Percentiles rank a stretch among this genome's conserved stretches.
Conservation (phyloP, 2,113 vertebrate species). For the Ictidomys tridecemlineatus region DNA sequence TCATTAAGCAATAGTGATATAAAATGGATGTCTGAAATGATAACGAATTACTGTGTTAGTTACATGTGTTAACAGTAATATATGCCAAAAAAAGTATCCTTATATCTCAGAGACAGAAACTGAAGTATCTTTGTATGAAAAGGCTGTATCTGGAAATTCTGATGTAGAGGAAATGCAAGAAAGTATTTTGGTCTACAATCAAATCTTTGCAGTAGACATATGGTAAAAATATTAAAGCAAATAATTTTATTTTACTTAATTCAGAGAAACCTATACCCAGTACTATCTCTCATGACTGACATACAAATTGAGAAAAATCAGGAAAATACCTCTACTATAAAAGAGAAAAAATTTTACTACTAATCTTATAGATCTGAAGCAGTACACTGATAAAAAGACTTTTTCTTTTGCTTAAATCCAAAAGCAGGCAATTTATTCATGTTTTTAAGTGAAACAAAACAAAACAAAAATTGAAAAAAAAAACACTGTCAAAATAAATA, state of each 20-base stretch:
- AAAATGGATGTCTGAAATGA: neutral
- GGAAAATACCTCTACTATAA: neutral
- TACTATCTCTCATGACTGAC: too few species aligned
- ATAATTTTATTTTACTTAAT: too few species aligned
- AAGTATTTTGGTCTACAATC: too few species aligned
- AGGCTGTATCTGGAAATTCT: neutral
- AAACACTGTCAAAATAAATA: slow-evolving; percentile 1
- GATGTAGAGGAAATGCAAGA: neutral
- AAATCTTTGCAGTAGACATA: too few species aligned
- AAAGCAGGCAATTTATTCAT: neutral
- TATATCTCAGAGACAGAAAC: neutral
- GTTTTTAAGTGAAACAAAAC: slow-evolving; percentile 6
- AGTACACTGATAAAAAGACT: neutral
- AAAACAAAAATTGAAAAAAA: too few species aligned
- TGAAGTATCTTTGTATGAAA: slow-evolving; percentile 32
- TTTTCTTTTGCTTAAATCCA: slow-evolving; percentile 22
- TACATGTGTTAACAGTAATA: neutral
- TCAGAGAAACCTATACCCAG: too few species aligned
- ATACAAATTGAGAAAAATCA: neutral
- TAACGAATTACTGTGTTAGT: neutral
- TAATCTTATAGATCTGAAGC: neutral
- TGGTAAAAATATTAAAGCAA: too few species aligned
- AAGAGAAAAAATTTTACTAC: slow-evolving; percentile 20
- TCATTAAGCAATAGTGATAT: too few species aligned
- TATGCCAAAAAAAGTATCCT: neutral